phyloP scores from a whole-genome alignment of 2,888 invertebrate species.

The Boloria euphrosyne region DNA sequence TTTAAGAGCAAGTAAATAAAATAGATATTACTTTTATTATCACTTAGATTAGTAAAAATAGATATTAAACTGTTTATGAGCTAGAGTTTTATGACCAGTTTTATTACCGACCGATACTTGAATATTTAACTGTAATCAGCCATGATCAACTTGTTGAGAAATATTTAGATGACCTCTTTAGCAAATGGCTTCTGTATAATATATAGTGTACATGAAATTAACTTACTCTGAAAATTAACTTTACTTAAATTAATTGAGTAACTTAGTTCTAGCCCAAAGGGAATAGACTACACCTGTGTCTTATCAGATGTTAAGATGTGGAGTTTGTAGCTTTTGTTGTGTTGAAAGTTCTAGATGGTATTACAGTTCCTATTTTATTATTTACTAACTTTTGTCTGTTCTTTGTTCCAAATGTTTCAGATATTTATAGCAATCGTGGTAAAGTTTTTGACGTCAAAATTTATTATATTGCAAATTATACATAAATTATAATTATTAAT shows the following conservation, averaged over 20 bases:
- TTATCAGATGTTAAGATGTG: not conserved
- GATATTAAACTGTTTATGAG: not conserved
- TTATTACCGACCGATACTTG: slow-evolving; percentile 11
- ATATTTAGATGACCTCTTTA: slow-evolving; percentile 1
- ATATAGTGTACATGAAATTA: not conserved
- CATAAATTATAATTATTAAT: too few species aligned
- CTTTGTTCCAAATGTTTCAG: too few species aligned
- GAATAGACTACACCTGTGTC: not conserved
- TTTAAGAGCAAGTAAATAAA: too few species aligned
- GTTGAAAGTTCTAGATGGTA: not conserved
- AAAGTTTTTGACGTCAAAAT: too few species aligned
- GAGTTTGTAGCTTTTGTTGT: not conserved
- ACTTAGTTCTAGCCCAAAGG: not conserved
- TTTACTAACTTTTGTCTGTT: too few species aligned
- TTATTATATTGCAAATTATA: too few species aligned
- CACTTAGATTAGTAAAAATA: too few species aligned
- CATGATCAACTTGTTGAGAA: slow-evolving; percentile 9
- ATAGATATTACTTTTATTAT: too few species aligned
- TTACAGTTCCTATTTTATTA: too few species aligned
- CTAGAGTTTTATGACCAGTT: slow-evolving; percentile 12
- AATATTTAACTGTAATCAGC: slow-evolving; percentile 10
- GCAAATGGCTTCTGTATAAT: not conserved
- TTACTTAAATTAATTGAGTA: not conserved
- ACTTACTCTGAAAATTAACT: not conserved
- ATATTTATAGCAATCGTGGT: too few species aligned